These are phyloP conservation scores for Coelinius sp. DNA, from an alignment of 2,888 invertebrate species.

Conservation along the genomic window DNA sequence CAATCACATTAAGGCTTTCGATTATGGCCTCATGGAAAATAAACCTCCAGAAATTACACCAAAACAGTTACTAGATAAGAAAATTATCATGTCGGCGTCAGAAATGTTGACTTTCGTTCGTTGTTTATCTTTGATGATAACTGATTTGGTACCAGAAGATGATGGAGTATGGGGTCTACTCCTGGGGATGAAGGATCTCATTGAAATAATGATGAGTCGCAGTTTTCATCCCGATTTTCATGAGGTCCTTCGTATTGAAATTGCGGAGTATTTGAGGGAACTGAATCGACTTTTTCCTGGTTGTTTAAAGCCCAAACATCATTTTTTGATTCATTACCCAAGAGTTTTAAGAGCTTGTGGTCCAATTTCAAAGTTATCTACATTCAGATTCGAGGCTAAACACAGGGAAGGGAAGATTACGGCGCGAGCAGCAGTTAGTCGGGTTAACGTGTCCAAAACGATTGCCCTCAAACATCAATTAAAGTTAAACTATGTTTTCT, in stretches of 20 bases:
- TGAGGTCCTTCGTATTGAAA: background rate
- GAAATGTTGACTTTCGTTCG: constrained; percentile 23
- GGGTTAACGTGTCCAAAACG: constrained; percentile 29
- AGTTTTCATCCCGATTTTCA: constrained; percentile 27
- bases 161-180: constrained; percentile 41
- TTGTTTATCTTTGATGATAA: constrained; percentile 14
- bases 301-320: constrained; percentile 43
- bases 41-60: constrained; percentile 27
- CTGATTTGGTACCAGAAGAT: constrained; percentile 2
- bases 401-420: constrained; percentile 22
- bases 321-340: constrained; percentile 43
- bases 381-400: constrained; percentile 34
- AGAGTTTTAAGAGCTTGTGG: constrained; percentile 30
- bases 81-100: constrained; percentile 21
- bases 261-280: constrained; percentile 39
- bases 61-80: constrained; percentile 19
- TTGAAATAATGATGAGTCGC: constrained; percentile 38
- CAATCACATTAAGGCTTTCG: constrained; percentile 26
- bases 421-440: background rate
- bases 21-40: constrained; percentile 33
- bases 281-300: constrained; percentile 32
- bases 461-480: constrained; percentile 37
- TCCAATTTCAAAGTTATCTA: constrained; percentile 31
- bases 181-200: constrained; percentile 28
- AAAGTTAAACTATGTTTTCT: no score